phyloP scores from a whole-genome alignment of 2,113 vertebrate genomes.

The Callipepla californica region DNA sequence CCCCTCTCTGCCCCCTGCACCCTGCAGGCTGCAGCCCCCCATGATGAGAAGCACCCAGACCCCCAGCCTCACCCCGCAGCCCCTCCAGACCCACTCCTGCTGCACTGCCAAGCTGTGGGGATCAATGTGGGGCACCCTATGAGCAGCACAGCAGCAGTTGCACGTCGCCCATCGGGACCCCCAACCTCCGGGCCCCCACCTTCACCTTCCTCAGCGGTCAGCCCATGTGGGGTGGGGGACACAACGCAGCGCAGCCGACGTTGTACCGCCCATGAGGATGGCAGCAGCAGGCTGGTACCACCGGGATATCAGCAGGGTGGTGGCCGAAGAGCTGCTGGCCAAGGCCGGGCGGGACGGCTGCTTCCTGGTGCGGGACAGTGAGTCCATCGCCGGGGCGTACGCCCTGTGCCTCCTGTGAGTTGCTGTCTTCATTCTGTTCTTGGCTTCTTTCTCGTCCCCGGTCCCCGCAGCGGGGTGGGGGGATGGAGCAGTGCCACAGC shows the following conservation, averaged over 20 bases:
- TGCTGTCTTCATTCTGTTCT: neutral
- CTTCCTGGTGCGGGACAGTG: slow-evolving; percentile 90
- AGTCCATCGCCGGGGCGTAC: slow-evolving; percentile 88
- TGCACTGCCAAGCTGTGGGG: neutral
- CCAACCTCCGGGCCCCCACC: neutral
- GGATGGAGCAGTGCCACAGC: neutral
- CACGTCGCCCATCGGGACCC: neutral
- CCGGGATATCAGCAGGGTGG: slow-evolving; percentile 87
- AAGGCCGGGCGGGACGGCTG: slow-evolving; percentile 86
- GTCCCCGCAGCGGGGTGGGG: neutral
- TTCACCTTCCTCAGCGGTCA: neutral
- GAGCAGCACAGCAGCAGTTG: neutral
- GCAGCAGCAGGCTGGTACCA: slow-evolving; percentile 86
- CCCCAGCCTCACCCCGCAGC: neutral
- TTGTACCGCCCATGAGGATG: slow-evolving; percentile 36
- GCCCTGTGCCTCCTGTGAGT: slow-evolving; percentile 91
- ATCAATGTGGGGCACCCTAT: fast-evolving
- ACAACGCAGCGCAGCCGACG: neutral
- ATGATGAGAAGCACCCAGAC: fast-evolving
- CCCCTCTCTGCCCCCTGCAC: neutral
- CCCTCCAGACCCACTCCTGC: neutral
- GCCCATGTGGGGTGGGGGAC: neutral
- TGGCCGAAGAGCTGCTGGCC: slow-evolving; percentile 87
- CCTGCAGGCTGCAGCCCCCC: neutral
- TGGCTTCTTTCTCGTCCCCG: neutral